Evolutionary conservation across 2,113 vertebrate genomes (phyloP).

Genomic region (Uropsilus gracilis): DNA sequence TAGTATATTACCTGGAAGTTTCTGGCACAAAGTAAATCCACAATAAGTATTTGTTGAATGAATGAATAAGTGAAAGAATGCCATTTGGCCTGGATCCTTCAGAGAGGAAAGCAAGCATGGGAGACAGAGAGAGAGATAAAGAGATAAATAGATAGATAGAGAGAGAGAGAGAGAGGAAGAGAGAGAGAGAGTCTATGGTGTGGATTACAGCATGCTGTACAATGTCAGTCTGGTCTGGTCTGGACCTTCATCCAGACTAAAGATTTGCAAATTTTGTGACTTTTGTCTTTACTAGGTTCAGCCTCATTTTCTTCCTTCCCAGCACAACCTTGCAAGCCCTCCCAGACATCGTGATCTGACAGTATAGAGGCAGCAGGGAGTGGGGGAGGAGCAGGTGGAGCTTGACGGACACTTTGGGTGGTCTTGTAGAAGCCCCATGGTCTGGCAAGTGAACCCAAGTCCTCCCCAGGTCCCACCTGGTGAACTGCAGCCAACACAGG

Average conservation of each 20-base stretch:
- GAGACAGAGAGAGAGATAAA: too few relatives aligned
- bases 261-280: neutral
- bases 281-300: neutral
- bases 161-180: too few relatives aligned
- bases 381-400: fast-evolving
- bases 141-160: too few relatives aligned
- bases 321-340: neutral
- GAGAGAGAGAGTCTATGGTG: neutral
- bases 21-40: neutral
- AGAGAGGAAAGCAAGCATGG: neutral
- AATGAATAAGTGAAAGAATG: neutral
- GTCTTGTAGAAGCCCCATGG: neutral
- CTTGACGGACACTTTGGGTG: neutral
- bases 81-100: neutral
- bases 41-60: neutral
- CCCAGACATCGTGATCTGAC: neutral
- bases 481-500: neutral
- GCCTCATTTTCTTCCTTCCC: neutral
- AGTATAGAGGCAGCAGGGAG: neutral
- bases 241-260: neutral
- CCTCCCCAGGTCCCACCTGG: neutral
- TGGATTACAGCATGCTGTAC: neutral
- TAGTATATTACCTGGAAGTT: neutral
- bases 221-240: neutral
- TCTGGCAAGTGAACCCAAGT: neutral